Percentiles rank a stretch among this genome's conserved stretches.
Conservation (phyloP, 1,140 invertebrate genomes). For the Zaprionus nigranus region DNA sequence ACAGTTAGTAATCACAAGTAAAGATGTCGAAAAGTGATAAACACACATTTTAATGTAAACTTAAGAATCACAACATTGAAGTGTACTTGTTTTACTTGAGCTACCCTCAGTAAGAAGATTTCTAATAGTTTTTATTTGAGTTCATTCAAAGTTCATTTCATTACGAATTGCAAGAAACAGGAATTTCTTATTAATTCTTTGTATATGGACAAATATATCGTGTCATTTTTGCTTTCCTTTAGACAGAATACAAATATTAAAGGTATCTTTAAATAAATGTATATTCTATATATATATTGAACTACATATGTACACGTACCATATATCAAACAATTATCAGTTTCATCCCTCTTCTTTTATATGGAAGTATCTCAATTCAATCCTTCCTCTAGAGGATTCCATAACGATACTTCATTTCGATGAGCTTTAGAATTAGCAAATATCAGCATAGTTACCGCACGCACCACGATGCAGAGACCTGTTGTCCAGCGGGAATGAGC, state of each 20-base stretch:
- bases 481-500: slow-evolving; percentile 38
- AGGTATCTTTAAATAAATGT: too few relatives aligned
- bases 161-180: too few relatives aligned
- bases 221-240: too few relatives aligned
- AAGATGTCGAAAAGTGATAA: slow-evolving; percentile 1
- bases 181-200: too few relatives aligned
- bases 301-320: too few relatives aligned
- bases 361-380: background rate
- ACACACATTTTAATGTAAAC: background rate
- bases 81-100: background rate
- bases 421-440: background rate
- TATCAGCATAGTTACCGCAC: background rate
- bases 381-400: background rate
- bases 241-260: too few relatives aligned
- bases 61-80: background rate
- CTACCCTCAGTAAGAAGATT: background rate
- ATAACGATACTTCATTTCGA: background rate
- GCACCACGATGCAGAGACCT: slow-evolving; percentile 24
- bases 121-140: background rate
- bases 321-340: too few relatives aligned
- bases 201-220: too few relatives aligned
- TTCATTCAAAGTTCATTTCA: too few relatives aligned
- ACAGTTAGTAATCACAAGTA: background rate
- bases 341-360: background rate
- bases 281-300: too few relatives aligned